phyloP scores from a whole-genome alignment of 2,797 vertebrate species.

The Pseudomugil tenellus region DNA sequence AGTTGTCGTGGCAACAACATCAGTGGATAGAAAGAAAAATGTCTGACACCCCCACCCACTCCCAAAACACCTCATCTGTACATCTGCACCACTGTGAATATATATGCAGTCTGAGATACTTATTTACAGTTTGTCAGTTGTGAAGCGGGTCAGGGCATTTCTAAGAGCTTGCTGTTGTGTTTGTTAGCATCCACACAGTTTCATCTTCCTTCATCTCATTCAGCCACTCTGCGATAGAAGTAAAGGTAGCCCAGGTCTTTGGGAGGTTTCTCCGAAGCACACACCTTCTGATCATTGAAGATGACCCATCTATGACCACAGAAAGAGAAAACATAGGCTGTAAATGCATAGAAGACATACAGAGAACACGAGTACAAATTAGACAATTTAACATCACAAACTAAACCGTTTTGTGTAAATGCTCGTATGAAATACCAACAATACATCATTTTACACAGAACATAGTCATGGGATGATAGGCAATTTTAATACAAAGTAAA shows the following conservation, averaged over 20 bases:
- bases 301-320: slow-evolving; percentile 92
- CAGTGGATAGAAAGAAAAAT: slow-evolving; percentile 26
- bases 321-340: slow-evolving; percentile 2
- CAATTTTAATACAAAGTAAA: too few relatives aligned
- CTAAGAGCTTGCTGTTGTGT: slow-evolving; percentile 67
- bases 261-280: slow-evolving; percentile 98
- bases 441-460: background rate
- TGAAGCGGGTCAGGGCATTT: slow-evolving; percentile 64
- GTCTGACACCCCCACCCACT: background rate
- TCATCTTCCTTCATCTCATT: slow-evolving; percentile 79
- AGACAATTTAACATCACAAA: background rate
- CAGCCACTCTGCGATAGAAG: slow-evolving; percentile 93
- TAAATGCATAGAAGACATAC: background rate
- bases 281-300: slow-evolving; percentile 99
- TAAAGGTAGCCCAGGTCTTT: slow-evolving; percentile 99
- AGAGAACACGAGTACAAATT: background rate
- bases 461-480: too few relatives aligned
- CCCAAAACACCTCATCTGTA: slow-evolving; percentile 50
- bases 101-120: slow-evolving; percentile 59
- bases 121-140: slow-evolving; percentile 72
- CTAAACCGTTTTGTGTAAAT: background rate
- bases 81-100: slow-evolving; percentile 52
- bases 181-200: slow-evolving; percentile 43
- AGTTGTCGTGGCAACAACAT: slow-evolving; percentile 16
- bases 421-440: too few relatives aligned